phyloP scores from a whole-genome alignment of 2,888 invertebrate genomes.

The Pandemis corylana region DNA sequence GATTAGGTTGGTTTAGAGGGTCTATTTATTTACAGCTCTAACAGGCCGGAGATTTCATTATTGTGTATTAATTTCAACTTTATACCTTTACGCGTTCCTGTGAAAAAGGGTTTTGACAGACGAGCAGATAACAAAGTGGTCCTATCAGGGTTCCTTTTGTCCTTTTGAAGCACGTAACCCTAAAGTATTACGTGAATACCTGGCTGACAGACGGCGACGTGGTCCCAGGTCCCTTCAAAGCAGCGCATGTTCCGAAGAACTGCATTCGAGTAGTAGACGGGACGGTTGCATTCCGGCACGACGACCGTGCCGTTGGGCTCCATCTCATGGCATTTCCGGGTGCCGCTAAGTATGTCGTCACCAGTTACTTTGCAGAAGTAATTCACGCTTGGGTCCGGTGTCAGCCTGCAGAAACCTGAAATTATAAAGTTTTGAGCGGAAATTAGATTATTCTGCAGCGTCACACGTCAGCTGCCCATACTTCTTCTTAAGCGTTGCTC shows the following conservation, averaged over 20 bases:
- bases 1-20: too few relatives aligned
- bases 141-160: too few relatives aligned
- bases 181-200: neutral
- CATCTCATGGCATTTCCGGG: neutral
- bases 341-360: neutral
- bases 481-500: too few relatives aligned
- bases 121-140: too few relatives aligned
- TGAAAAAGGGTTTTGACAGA: too few relatives aligned
- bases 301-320: slow-evolving; percentile 5
- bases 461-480: too few relatives aligned
- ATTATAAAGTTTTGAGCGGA: neutral
- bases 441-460: too few relatives aligned
- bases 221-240: slow-evolving; percentile 1
- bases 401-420: slow-evolving; percentile 4
- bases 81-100: too few relatives aligned
- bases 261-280: neutral
- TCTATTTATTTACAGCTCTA: too few relatives aligned
- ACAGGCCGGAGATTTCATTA: too few relatives aligned
- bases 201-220: slow-evolving; percentile 1
- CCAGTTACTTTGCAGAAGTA: neutral
- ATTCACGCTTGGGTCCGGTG: neutral
- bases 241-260: neutral
- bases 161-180: too few relatives aligned
- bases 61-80: too few relatives aligned
- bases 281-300: slow-evolving; percentile 4